Evolutionary conservation across 2,113 vertebrate species (phyloP), one percentile per base, ranked within the genome.

Genomic region (Conger conger): DNA sequence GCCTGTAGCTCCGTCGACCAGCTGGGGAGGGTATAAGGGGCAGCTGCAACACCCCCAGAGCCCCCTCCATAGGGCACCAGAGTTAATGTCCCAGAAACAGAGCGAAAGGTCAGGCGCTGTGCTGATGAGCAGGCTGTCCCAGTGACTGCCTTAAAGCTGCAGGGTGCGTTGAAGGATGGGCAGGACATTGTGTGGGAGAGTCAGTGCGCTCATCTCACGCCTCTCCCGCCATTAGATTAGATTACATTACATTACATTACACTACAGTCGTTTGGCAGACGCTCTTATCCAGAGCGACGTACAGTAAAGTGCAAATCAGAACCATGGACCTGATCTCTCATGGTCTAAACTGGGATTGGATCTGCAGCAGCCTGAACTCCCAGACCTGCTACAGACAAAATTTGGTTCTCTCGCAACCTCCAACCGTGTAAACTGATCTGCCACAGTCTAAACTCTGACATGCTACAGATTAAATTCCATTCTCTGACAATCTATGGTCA

Each of bases 71-170:
- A 82, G 45, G 53, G 36, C 80, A 87, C 45, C 45, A 37, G 60
- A 86, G n/a, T 83, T 77, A 81, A 83, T 84, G 84, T 87, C 84
- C 76, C 79, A 77, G 57, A 45, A 35, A 82, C 37, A 40, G 20
- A 53, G 16, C 30, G 17, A 85, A 79, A 85, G 76, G 83, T 87
- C 86, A 87, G 80, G 36, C 84, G 53, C 83, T 15, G 73, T 37
- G 27, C 79, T 53, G 79, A 53, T 81, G 84, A 68, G 77, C 42
- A 23, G 7, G 6, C 27, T 79, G 33, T 30, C 76, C 17, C 17
- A 63, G 23, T 11, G 50, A 57, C 27, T 16, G 50, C 18, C 36
- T 85, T 83, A 81, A 80, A 87, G 60, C 81, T 68, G 38, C 17
- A 76, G 16, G 45, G 38, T 18, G 13, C 40, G 37, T 37, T 16